Percentiles rank a stretch among this genome's conserved stretches.
Conservation (phyloP, 1,140 invertebrate species). For the Trichonephila inaurata region DNA sequence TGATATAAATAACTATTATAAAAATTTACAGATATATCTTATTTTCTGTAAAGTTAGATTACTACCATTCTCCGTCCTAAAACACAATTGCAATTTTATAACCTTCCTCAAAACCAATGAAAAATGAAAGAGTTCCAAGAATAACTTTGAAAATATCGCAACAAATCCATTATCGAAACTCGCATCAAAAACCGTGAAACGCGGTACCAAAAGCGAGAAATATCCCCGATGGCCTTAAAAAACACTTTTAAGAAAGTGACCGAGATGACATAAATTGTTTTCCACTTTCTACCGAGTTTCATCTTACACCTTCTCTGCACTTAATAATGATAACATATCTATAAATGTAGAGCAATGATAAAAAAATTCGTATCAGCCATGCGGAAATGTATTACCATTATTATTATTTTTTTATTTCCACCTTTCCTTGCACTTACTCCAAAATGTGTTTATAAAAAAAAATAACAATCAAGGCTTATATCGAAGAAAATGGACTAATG, state of each 20-base stretch:
- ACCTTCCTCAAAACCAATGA: neutral
- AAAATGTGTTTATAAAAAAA: neutral
- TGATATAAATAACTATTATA: no score
- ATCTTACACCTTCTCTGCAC: neutral
- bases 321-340: neutral
- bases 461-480: neutral
- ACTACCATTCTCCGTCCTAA: no score
- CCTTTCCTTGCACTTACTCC: neutral
- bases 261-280: neutral
- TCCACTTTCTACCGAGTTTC: neutral
- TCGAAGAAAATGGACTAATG: neutral
- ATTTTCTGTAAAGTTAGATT: no score
- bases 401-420: neutral
- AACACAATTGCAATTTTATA: no score
- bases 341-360: neutral
- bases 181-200: neutral
- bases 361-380: neutral
- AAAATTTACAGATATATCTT: no score
- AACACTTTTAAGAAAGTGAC: neutral
- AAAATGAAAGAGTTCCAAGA: no score
- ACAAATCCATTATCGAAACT: neutral
- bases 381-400: neutral
- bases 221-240: neutral
- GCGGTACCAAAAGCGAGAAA: neutral
- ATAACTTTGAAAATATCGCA: neutral